Percentiles rank a stretch among this genome's conserved stretches.
phyloP scores from a whole-genome alignment of 2,797 vertebrate genomes.

The Anisognathus igniventris region DNA sequence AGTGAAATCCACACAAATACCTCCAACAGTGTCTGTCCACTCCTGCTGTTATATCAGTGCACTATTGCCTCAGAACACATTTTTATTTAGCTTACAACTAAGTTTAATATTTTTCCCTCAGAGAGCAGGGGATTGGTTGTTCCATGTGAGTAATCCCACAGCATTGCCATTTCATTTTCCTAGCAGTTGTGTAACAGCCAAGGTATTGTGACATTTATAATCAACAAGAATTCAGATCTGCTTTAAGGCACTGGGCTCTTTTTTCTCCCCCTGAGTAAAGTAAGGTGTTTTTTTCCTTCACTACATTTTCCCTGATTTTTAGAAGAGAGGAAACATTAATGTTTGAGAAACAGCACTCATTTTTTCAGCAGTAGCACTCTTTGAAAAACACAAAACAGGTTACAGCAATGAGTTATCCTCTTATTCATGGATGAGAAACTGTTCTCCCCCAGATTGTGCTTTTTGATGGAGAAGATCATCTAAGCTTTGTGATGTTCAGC shows the following conservation, averaged over 20 bases:
- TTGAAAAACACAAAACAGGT: background rate
- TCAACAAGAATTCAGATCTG: background rate
- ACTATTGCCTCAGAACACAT: background rate
- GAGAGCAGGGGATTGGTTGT: background rate
- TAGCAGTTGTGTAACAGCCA: background rate
- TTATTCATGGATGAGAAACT: background rate
- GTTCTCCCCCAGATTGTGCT: background rate
- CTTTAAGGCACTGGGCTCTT: background rate
- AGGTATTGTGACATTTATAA: background rate
- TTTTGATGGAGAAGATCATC: background rate
- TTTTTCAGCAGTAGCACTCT: background rate
- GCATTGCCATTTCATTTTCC: background rate
- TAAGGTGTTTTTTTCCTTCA: background rate
- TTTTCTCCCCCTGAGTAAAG: background rate
- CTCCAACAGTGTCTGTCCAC: background rate
- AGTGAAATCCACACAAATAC: background rate
- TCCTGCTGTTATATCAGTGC: background rate
- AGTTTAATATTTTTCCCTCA: background rate
- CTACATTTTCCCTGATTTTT: background rate
- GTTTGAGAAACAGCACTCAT: background rate
- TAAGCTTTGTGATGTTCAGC: background rate
- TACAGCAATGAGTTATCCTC: background rate
- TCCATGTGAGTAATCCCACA: background rate
- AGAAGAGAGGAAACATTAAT: background rate
- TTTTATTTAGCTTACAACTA: background rate